Evolutionary conservation across 2,797 vertebrate genomes (phyloP).

Genomic region (Momotus momota): DNA sequence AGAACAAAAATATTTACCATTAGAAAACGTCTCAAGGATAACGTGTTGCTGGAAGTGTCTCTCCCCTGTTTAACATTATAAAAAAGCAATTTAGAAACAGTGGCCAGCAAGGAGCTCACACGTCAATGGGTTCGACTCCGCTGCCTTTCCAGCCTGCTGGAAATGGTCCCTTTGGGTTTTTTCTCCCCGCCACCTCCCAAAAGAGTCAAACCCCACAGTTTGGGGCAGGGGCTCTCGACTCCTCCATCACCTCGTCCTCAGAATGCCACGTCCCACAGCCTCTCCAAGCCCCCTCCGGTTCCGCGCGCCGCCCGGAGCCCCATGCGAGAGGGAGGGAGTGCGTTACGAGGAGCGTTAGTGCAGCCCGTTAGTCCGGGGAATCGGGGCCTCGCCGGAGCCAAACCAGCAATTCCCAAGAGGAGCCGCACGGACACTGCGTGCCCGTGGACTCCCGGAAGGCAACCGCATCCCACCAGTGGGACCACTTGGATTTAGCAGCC

Average conservation of each 20-base stretch:
- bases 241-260: neutral
- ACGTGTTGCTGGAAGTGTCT: conserved; percentile 94
- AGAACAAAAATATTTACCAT: conserved; percentile 98
- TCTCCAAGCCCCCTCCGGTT: neutral
- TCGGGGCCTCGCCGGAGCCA: fast-evolving
- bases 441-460: fast-evolving
- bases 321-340: conserved; percentile 3
- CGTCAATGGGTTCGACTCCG: neutral
- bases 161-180: neutral
- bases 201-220: neutral
- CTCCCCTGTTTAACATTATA: conserved; percentile 92
- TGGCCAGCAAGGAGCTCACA: conserved; percentile 68
- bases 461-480: fast-evolving
- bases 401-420: fast-evolving
- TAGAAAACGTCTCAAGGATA: conserved; percentile 96
- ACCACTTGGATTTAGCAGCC: neutral
- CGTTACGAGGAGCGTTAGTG: conserved; percentile 35
- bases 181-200: neutral
- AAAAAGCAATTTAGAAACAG: conserved; percentile 81
- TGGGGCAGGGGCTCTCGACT: neutral
- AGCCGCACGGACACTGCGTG: fast-evolving
- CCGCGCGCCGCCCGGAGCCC: neutral
- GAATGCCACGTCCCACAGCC: neutral
- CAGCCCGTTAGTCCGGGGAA: conserved; percentile 55
- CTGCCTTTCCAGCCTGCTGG: conserved; percentile 27